These are phyloP conservation scores for Parelbella ahira DNA, from an alignment of 2,888 invertebrate species.

Conservation along the genomic window DNA sequence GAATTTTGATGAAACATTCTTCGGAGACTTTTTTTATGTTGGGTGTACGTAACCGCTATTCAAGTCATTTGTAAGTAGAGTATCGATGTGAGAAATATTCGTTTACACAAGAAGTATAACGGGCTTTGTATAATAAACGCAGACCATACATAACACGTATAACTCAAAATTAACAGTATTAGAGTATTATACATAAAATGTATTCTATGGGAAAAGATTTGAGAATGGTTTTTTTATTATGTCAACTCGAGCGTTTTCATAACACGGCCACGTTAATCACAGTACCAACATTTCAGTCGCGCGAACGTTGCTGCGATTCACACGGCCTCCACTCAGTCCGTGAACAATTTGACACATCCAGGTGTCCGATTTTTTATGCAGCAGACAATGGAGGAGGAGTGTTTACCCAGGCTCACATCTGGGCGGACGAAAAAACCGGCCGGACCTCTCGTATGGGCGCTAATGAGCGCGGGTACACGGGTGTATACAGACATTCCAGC, in stretches of 20 bases:
- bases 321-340: slow-evolving; percentile 67
- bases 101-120: slow-evolving; percentile 4
- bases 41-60: slow-evolving; percentile 8
- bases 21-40: no score
- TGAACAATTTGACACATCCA: slow-evolving; percentile 80
- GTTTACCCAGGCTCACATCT: slow-evolving; percentile 73
- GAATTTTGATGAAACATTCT: slow-evolving; percentile 23
- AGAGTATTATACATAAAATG: no score
- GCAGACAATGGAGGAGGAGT: slow-evolving; percentile 58
- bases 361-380: slow-evolving; percentile 75
- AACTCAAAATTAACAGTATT: background rate
- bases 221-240: slow-evolving; percentile 14
- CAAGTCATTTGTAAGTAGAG: slow-evolving; percentile 4
- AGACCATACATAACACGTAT: background rate
- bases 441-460: slow-evolving; percentile 74
- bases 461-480: slow-evolving; percentile 56
- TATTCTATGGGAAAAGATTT: slow-evolving; percentile 13
- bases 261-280: slow-evolving; percentile 36
- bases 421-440: slow-evolving; percentile 70
- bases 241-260: slow-evolving; percentile 28
- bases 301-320: slow-evolving; percentile 49
- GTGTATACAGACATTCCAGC: slow-evolving; percentile 37
- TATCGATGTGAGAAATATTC: slow-evolving; percentile 15
- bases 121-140: no score
- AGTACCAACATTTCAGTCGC: slow-evolving; percentile 32